Percentiles rank a stretch among this genome's conserved stretches.
Conservation (phyloP, 64 coral and sea anemone genomes). For the Porites lutea region DNA sequence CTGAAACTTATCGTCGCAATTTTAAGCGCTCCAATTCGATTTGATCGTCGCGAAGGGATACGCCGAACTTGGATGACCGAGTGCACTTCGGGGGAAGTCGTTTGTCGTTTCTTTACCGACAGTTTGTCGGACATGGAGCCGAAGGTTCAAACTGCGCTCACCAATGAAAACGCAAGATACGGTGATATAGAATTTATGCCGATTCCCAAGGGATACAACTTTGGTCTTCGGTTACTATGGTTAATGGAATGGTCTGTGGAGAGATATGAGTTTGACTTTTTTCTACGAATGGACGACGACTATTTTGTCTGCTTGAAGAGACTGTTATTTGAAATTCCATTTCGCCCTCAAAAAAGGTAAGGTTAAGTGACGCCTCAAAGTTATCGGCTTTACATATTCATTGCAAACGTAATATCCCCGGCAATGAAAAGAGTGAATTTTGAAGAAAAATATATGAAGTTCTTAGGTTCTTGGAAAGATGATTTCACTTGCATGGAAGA, state of each 20-base stretch:
- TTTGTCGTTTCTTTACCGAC: conserved; percentile 94
- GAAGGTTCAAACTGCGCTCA: conserved; percentile 43
- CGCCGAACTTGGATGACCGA: conserved; percentile 89
- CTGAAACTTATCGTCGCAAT: conserved; percentile 76
- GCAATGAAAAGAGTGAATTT: no score
- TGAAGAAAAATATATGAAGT: neutral
- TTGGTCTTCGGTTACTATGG: conserved; percentile 85
- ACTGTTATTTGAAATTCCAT: conserved; percentile 78
- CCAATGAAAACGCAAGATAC: conserved; percentile 61
- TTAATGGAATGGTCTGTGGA: conserved; percentile 71
- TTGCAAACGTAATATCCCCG: no score
- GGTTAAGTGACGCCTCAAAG: neutral
- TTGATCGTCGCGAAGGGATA: conserved; percentile 86
- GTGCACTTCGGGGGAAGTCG: conserved; percentile 66
- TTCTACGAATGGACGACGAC: conserved; percentile 93
- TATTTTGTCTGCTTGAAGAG: conserved; percentile 91
- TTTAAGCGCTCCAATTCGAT: conserved; percentile 83
- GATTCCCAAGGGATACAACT: conserved; percentile 77
- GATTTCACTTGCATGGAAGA: no score
- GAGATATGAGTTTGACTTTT: conserved; percentile 86
- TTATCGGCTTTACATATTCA: no score
- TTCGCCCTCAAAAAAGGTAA: conserved; percentile 48
- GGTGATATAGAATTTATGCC: conserved; percentile 84
- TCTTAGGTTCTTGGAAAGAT: neutral
- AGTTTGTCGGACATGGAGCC: conserved; percentile 72